Evolutionary conservation across 2,797 vertebrate species (phyloP), one percentile per base, ranked within the genome.

Genomic region (Poecilia picta): DNA sequence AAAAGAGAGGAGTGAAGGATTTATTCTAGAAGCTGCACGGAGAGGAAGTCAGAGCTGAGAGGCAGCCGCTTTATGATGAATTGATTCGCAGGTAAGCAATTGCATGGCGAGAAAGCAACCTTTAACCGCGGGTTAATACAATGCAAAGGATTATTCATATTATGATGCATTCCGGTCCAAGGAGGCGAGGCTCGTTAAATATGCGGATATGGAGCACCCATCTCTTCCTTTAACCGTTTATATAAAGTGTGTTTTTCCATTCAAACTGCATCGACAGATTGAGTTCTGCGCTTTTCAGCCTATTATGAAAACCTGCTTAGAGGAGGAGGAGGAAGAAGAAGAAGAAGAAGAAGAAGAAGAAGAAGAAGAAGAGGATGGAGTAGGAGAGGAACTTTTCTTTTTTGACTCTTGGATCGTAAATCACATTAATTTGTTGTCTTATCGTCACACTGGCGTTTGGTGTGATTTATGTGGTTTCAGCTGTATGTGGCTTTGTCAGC

Each of bases 41-140:
- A 91, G 95, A 96, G 94, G 96, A 94, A 95, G 94, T 95, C 95
- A 97, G 96, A 96, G 64, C 96, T 94, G 95, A 97, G 95, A 94
- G 97, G 81, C 89, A 93, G 91, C 95, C 92, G 94, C 85, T 96
- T 96, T 97, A 97, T 98, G 97, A 99, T 98, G 97, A 98, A 97
- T 98, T 98, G 97, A 97, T 95, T 94, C 95, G 81, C 98, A 99
- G 98, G 98, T 99, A 99, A 99, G 98, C 95, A 95, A 97, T 93
- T 97, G 97, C 97, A 96, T 96, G 96, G 95, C 95, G 33, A 96
- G 96, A 97, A 97, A 93, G 95, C 95, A 97, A 96, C 96, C 96
- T 98, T 97, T 97, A 97, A 96, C 94, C 92, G 94, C 89, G 91
- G 95, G 95, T 95, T 96, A 97, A 95, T 93, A 94, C 95, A 95